Base-by-base conservation (phyloP, 2,888 invertebrate species). In the Leptopilina syphax region DNA sequence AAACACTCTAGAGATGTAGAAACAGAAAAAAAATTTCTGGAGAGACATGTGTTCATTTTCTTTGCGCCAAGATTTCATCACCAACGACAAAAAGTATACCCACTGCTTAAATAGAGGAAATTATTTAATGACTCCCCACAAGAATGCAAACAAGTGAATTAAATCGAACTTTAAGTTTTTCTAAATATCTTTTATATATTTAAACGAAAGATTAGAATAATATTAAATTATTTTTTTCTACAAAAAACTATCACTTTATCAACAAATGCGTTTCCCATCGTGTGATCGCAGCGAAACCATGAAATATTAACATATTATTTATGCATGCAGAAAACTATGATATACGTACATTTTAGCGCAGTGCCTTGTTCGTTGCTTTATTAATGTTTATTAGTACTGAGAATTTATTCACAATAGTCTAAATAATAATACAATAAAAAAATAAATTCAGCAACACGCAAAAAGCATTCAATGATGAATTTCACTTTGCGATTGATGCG, bases 391-490 rank as follows among this genome's bases (percentile, higher is more conserved):
- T 73, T n/a, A 41, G 73, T n/a, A 73, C 57, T 73, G 1, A 57
- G 6, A 34, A 34, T 57, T 73, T 34, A 57, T 73, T 27, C 57
- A 57, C n/a, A n/a, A 73, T 73, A n/a, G 9, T 73, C 34, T 73
- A 73, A 73, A 73, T 73, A 73, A 57, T 73, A 73, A 57, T 73
- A 41, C 34, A 70, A 70, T 34, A 73, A 73, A 34, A 73, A 67
- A 57, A 57, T 27, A 73, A 73, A 73, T 73, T 10, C 50, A 41
- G 10, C n/a, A 73, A 73, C 6, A 57, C 41, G 73, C 13, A 34
- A 77, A 77, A 47, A 77, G 18, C 44, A 65, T 77, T 57, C n/a
- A 77, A 77, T 13, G 24, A 65, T 8, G 44, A 65, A 34, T 77
- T 77, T 65, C 47, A 65, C 65, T 65, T 63, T 44, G 13, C 73